A percentile compares a stretch with the other conserved stretches of the same genome.
Conservation (phyloP, 1,140 invertebrate genomes). For the Apolygus lucorum region DNA sequence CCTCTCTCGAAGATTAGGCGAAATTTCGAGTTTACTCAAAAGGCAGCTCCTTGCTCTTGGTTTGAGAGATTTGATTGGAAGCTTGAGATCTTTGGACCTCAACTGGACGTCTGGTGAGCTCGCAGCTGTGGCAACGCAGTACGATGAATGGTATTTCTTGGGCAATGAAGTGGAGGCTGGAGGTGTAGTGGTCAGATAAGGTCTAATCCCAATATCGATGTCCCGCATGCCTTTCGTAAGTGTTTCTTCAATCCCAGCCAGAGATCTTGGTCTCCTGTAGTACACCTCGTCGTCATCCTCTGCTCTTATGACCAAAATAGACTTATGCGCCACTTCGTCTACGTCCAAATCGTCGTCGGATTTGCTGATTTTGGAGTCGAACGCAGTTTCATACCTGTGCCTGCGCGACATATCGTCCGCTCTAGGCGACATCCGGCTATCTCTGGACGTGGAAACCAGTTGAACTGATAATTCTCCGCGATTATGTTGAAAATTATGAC, state of each 20-base stretch:
- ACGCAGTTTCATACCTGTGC: slow-evolving; percentile 79
- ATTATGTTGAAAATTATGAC: too few species aligned
- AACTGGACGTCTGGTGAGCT: slow-evolving; percentile 63
- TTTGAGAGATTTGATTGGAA: slow-evolving; percentile 52
- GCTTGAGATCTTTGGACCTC: slow-evolving; percentile 48
- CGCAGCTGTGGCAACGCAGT: slow-evolving; percentile 62
- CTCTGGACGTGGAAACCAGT: neutral
- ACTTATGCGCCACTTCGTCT: slow-evolving; percentile 28
- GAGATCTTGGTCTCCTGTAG: slow-evolving; percentile 2
- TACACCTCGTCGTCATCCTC: neutral
- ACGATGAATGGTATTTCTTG: slow-evolving; percentile 57
- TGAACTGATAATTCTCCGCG: neutral
- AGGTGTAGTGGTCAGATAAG: slow-evolving; percentile 56
- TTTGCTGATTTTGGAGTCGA: slow-evolving; percentile 73
- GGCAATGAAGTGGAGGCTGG: slow-evolving; percentile 70
- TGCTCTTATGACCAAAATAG: slow-evolving; percentile 20
- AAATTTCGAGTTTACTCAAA: slow-evolving; percentile 1
- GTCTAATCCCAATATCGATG: slow-evolving; percentile 34
- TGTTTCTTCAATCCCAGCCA: slow-evolving; percentile 24
- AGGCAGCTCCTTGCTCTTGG: slow-evolving; percentile 54
- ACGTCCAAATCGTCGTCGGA: slow-evolving; percentile 71
- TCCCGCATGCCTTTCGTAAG: slow-evolving; percentile 49
- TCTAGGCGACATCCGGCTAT: slow-evolving; percentile 24
- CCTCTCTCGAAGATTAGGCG: slow-evolving; percentile 30
- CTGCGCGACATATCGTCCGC: slow-evolving; percentile 55